These are phyloP conservation scores for Heteractis magnifica DNA, from an alignment of 92 coral and sea anemone species.

Conservation along the genomic window DNA sequence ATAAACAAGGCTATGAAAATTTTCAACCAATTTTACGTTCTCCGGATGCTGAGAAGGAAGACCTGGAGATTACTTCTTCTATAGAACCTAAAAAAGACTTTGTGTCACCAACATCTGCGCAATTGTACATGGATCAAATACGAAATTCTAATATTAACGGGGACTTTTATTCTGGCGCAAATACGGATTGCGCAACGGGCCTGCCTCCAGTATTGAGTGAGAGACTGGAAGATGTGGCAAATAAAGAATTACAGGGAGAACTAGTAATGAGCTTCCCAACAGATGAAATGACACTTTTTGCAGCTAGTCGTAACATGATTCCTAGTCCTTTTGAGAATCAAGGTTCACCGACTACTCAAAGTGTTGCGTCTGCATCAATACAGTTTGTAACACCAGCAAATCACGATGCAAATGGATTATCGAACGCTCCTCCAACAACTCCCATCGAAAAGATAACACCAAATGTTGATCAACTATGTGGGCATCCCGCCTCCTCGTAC, in stretches of 20 bases:
- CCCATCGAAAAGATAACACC: too few relatives aligned
- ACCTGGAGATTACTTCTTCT: neutral
- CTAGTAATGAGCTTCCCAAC: slow-evolving; percentile 20
- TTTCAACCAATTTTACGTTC: neutral
- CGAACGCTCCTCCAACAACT: neutral
- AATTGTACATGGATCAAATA: neutral
- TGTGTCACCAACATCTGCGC: neutral
- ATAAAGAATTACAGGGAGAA: slow-evolving; percentile 68
- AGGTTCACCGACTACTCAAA: slow-evolving; percentile 13
- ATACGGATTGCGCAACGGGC: neutral
- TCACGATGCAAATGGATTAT: neutral
- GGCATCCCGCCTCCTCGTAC: neutral
- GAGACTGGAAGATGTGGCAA: slow-evolving; percentile 73
- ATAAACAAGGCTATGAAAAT: neutral
- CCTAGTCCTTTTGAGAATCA: slow-evolving; percentile 18
- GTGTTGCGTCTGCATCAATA: slow-evolving; percentile 34
- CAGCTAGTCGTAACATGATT: slow-evolving; percentile 41
- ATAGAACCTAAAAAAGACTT: neutral
- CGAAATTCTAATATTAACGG: neutral
- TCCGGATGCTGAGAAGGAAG: neutral
- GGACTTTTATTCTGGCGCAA: neutral
- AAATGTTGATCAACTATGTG: neutral
- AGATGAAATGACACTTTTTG: slow-evolving; percentile 43
- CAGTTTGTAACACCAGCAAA: slow-evolving; percentile 43
- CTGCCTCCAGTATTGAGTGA: slow-evolving; percentile 48